phyloP scores from a whole-genome alignment of 2,797 vertebrate genomes.

The Oceanodroma leucorhoa region DNA sequence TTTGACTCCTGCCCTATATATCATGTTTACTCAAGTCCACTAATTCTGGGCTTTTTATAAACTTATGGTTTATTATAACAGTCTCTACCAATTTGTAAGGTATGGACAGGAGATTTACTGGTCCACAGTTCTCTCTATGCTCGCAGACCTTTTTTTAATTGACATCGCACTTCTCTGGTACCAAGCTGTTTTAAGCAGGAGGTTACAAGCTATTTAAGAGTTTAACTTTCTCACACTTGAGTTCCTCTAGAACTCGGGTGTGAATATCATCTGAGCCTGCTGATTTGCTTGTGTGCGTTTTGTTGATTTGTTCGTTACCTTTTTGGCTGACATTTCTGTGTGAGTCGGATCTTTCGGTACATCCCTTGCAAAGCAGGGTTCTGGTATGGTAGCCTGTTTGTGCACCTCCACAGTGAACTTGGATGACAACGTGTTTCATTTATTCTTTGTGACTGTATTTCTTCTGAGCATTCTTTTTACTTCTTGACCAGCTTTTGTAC shows the following conservation, averaged over 20 bases:
- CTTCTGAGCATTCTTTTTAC: neutral
- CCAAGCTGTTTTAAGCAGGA: neutral
- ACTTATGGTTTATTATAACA: neutral
- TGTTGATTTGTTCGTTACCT: neutral
- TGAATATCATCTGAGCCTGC: neutral
- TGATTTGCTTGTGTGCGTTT: neutral
- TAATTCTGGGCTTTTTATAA: neutral
- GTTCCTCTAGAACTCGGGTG: neutral
- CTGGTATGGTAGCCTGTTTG: neutral
- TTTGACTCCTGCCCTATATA: neutral
- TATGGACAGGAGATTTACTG: neutral
- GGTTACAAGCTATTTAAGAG: neutral
- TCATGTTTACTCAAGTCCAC: neutral
- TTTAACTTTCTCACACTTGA: conserved; percentile 13
- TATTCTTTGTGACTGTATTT: neutral
- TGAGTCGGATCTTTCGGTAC: neutral
- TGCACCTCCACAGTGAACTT: neutral
- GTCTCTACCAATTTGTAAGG: neutral
- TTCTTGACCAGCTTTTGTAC: neutral
- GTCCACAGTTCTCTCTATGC: neutral
- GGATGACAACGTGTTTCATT: neutral
- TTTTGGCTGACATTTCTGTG: neutral
- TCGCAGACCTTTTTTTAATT: neutral
- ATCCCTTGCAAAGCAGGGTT: neutral
- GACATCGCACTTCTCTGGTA: neutral